Evolutionary conservation across 2,797 vertebrate species (phyloP).

Genomic region (Coccyzus lansbergi): DNA sequence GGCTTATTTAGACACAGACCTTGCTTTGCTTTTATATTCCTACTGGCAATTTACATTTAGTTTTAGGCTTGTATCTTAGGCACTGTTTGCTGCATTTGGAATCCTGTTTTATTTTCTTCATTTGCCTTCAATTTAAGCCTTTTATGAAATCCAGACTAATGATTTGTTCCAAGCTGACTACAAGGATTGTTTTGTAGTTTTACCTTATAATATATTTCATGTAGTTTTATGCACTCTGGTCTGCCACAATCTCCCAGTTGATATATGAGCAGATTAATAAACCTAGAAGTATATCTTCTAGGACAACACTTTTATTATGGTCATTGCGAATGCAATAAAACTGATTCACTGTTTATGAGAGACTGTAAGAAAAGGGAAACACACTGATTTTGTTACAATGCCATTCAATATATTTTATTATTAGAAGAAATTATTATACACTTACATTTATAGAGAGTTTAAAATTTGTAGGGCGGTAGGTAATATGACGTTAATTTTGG

Average conservation of each 20-base stretch:
- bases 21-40: not conserved
- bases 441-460: not conserved
- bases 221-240: not conserved
- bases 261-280: not conserved
- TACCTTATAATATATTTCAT: not conserved
- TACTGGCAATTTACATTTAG: not conserved
- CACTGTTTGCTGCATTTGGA: not conserved
- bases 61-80: not conserved
- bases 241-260: not conserved
- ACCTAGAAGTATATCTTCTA: not conserved
- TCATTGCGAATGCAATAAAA: not conserved
- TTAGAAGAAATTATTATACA: not conserved
- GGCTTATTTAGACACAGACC: not conserved
- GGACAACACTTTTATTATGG: not conserved
- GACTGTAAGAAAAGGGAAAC: not conserved
- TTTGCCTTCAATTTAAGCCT: not conserved
- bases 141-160: not conserved
- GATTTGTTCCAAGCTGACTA: not conserved
- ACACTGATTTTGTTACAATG: not conserved
- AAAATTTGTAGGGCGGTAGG: not conserved
- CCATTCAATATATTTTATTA: not conserved
- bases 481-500: not conserved
- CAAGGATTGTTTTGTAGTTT: not conserved
- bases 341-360: not conserved
- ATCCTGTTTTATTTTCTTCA: not conserved